These are phyloP conservation scores for Drosophila paracracens DNA, from an alignment of 2,888 invertebrate species.

Conservation along the genomic window DNA sequence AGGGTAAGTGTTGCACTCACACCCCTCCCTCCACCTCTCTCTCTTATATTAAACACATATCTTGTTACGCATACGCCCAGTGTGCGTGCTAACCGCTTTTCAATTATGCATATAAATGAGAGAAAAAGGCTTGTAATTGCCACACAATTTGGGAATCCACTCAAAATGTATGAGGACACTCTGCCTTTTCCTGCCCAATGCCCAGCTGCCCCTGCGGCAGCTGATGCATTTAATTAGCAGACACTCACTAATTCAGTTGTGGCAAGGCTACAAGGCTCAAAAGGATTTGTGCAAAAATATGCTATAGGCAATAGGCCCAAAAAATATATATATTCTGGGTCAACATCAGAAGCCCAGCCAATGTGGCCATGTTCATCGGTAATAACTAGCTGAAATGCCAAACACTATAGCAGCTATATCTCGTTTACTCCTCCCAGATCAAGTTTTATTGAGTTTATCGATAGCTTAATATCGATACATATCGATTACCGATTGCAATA, in stretches of 20 bases:
- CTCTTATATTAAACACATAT: neutral
- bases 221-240: constrained; percentile 39
- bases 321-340: neutral
- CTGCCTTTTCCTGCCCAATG: neutral
- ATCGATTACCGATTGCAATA: neutral
- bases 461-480: neutral
- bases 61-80: neutral
- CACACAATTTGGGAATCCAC: constrained; percentile 1
- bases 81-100: constrained; percentile 11
- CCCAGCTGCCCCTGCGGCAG: neutral
- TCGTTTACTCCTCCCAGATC: neutral
- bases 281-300: neutral
- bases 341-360: neutral
- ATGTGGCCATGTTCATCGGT: neutral
- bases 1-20: constrained; percentile 88
- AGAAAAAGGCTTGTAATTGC: too few species aligned
- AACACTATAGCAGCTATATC: neutral
- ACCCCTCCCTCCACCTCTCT: neutral
- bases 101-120: constrained; percentile 37
- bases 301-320: neutral
- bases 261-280: neutral
- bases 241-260: constrained; percentile 3
- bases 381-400: too few species aligned
- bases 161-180: constrained; percentile 19
- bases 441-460: neutral